Conservation (phyloP, 2,888 invertebrate genomes). For the Rutpela maculata region DNA sequence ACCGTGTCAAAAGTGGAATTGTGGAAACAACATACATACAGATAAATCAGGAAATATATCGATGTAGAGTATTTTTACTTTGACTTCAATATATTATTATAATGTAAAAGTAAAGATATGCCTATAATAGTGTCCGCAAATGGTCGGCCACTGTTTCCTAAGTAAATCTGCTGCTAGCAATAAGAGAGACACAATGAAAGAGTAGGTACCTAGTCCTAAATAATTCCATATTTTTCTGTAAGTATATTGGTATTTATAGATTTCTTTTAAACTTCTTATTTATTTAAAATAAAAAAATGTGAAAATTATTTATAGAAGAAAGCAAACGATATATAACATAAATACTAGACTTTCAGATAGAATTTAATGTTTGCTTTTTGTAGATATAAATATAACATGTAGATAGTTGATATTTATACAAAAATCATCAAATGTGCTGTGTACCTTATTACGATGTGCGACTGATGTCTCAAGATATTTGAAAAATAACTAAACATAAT, state of each 20-base stretch:
- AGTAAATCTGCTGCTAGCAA: no score
- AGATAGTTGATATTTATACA: slow-evolving; percentile 47
- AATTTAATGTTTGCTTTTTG: slow-evolving; percentile 48
- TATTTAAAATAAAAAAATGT: neutral
- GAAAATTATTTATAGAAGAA: neutral
- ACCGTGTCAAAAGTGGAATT: neutral
- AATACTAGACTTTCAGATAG: slow-evolving; percentile 11
- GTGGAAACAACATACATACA: no score
- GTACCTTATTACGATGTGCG: slow-evolving; percentile 54
- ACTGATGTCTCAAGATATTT: slow-evolving; percentile 43
- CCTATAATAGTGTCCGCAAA: no score
- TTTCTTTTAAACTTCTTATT: neutral
- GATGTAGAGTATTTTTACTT: no score
- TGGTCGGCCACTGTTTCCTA: no score
- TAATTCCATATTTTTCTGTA: neutral
- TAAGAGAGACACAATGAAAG: no score
- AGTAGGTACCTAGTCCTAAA: no score
- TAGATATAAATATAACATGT: slow-evolving; percentile 50
- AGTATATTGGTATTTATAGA: neutral
- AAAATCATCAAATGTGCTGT: slow-evolving; percentile 64
- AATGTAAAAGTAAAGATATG: no score
- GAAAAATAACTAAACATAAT: slow-evolving; percentile 10
- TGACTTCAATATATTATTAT: no score
- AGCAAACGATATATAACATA: slow-evolving; percentile 18
- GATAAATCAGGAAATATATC: no score